Base-by-base conservation (phyloP, 2,888 invertebrate genomes). In the Bombylius major region DNA sequence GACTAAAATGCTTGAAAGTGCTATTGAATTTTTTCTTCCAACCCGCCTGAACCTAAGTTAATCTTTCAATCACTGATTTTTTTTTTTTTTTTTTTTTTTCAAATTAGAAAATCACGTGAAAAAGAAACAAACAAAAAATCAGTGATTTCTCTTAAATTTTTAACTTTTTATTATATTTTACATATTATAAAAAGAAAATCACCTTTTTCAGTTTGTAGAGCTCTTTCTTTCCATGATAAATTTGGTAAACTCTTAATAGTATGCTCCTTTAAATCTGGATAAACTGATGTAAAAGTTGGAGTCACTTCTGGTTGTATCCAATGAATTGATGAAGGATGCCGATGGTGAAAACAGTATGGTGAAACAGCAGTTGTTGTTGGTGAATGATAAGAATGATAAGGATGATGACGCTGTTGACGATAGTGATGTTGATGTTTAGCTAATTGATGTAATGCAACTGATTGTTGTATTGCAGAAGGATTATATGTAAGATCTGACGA, bases 161-260 rank as follows among this genome's bases (percentile, higher is more conserved):
- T 23, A 23, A 23, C 23, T 23, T 23, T 23, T 23, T 23, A 23
- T 23, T 23, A 23, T 23, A 23, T 23, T 23, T 23, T 23, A 23
- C 23, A 23, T 36, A 3, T 3, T 4, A 13, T n/a, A 5, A 5
- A 7, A 7, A 14, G 12, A 45, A 4, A 14, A 45, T 62, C 59
- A 80, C 80, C 81, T 76, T 79, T 80, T 68, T 82, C 82, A 58
- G 80, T 75, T 68, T 82, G 82, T 62, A 81, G 62, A 3, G 82
- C 81, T 50, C 79, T 73, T 60, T 81, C 79, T 63, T 80, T 79
- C 81, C 82, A 81, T 45, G 76, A 76, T 36, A 47, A 7, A 14
- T 55, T 51, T 45, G 50, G 46, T 32, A 51, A 11, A 11, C 50
- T 12, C 11, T 50, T 36, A 11, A 36, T 36, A 36, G 5, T 36